These are phyloP conservation scores for Glyphotaelius pellucidus DNA, from an alignment of 2,888 invertebrate genomes.

Conservation along the genomic window DNA sequence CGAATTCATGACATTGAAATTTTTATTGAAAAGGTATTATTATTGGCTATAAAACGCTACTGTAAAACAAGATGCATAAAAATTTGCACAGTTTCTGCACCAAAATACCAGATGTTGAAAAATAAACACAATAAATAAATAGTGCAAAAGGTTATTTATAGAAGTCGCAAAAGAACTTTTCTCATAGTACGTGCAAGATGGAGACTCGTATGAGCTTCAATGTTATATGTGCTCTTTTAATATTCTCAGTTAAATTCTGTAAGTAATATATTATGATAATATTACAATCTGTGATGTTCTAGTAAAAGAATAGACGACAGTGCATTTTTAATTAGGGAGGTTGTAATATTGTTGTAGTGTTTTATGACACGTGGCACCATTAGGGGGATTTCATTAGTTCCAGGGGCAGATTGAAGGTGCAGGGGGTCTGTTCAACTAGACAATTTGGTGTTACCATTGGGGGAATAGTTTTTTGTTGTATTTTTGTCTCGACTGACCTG, in stretches of 20 bases:
- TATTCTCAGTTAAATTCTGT: background rate
- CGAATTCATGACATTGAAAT: background rate
- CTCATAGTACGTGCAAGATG: background rate
- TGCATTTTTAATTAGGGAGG: background rate
- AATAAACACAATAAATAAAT: conserved; percentile 2
- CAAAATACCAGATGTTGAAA: background rate
- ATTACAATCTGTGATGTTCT: background rate
- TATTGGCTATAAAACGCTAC: background rate
- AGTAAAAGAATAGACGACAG: background rate
- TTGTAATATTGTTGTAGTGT: background rate
- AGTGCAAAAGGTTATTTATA: background rate
- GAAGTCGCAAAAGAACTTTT: background rate
- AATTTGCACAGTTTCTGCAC: background rate
- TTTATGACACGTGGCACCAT: background rate
- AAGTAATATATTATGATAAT: background rate
- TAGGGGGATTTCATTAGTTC: background rate
- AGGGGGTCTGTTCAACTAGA: background rate
- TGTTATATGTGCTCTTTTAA: background rate
- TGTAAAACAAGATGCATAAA: background rate
- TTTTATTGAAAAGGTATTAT: background rate
- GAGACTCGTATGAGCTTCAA: background rate
- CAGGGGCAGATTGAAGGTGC: background rate
- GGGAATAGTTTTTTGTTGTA: background rate
- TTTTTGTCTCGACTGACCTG: background rate
- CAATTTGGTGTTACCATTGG: background rate